A percentile compares a stretch with the other conserved stretches of the same genome.
Conservation (phyloP, 2,113 vertebrate species). For the Micronycteris hirsuta region DNA sequence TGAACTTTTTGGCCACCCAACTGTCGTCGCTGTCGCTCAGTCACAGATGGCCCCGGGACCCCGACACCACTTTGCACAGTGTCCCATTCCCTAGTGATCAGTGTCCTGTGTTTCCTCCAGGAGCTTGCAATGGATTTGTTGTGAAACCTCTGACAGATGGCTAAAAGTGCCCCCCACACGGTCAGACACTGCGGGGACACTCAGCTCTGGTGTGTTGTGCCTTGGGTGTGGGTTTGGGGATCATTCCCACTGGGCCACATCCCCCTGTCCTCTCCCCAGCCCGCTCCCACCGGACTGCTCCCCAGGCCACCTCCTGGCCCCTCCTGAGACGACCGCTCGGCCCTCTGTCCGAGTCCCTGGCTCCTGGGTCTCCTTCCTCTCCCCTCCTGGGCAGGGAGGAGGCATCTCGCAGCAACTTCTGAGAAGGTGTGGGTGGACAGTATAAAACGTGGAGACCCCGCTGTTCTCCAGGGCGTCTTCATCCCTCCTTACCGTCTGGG, state of each 20-base stretch:
- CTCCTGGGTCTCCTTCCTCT: neutral
- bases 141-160: neutral
- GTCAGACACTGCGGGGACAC: neutral
- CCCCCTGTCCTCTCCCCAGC: too few species aligned
- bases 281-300: accelerated
- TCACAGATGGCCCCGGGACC: neutral
- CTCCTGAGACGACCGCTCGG: accelerated
- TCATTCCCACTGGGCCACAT: neutral
- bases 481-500: neutral
- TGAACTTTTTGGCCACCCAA: too few species aligned
- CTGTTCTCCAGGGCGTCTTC: neutral
- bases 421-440: neutral
- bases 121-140: neutral
- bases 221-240: neutral
- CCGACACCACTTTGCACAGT: neutral
- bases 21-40: neutral
- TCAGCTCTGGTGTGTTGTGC: too few species aligned
- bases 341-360: accelerated
- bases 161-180: neutral
- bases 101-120: neutral
- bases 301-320: accelerated
- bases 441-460: neutral
- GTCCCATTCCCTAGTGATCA: neutral
- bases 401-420: neutral
- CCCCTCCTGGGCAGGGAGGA: neutral